These are phyloP conservation scores for Eulemur coronatus DNA, from an alignment of 2,797 vertebrate genomes.

Conservation along the genomic window DNA sequence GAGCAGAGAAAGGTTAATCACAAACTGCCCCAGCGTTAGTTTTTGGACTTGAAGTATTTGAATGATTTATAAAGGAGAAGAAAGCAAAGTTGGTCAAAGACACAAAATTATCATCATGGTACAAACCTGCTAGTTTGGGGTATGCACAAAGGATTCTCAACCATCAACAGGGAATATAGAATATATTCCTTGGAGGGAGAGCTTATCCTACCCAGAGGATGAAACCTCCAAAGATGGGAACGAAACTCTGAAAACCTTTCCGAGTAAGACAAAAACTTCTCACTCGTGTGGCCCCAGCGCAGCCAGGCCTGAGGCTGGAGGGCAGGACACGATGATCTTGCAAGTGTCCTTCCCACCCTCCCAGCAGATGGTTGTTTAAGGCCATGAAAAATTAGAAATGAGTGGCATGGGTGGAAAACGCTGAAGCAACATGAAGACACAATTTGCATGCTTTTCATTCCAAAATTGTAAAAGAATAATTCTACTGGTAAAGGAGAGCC, in stretches of 20 bases:
- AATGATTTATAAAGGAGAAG: constrained; percentile 51
- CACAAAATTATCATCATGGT: background rate
- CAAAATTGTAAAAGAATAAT: constrained; percentile 48
- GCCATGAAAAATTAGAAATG: constrained; percentile 71
- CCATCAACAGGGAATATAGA: background rate
- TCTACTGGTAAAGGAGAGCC: constrained; percentile 1
- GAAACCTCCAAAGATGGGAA: background rate
- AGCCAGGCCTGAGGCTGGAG: background rate
- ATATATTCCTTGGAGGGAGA: too few species aligned
- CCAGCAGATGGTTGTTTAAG: constrained; percentile 63
- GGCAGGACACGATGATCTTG: background rate
- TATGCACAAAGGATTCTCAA: background rate
- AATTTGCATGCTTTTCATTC: constrained; percentile 53
- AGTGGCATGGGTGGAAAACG: constrained; percentile 52
- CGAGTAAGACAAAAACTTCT: background rate
- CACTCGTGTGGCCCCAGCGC: background rate
- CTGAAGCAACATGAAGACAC: constrained; percentile 33
- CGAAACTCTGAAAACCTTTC: background rate
- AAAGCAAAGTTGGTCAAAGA: constrained; percentile 50
- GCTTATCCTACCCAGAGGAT: background rate
- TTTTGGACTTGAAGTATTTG: constrained; percentile 39
- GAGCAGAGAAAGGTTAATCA: constrained; percentile 64
- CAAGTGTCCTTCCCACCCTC: constrained; percentile 35
- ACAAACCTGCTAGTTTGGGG: background rate
- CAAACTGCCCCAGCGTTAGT: constrained; percentile 34